Conservation (phyloP, 2,888 invertebrate species). For the Bellardia bayeri region DNA sequence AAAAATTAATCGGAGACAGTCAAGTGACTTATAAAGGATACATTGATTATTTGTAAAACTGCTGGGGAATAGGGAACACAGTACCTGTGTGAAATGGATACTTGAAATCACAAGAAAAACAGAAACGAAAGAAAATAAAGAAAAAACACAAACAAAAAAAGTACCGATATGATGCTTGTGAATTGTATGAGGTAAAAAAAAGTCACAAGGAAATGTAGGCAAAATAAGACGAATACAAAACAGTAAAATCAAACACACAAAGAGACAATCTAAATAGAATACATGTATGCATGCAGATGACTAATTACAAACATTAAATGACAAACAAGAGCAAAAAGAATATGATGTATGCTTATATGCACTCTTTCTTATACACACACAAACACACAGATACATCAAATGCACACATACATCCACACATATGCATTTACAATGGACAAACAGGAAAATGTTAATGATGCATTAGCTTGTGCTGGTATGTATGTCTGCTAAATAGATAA, state of each 20-base stretch:
- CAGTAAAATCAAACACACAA: constrained; percentile 10
- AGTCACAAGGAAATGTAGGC: constrained; percentile 36
- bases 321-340: constrained; percentile 62
- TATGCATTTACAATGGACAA: constrained; percentile 48
- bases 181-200: constrained; percentile 55
- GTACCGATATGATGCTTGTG: constrained; percentile 53
- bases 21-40: too few relatives aligned
- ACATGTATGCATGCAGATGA: constrained; percentile 67
- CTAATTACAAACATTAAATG: constrained; percentile 73
- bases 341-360: constrained; percentile 29
- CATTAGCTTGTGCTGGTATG: constrained; percentile 53
- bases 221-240: constrained; percentile 15
- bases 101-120: constrained; percentile 66
- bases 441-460: constrained; percentile 67
- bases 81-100: constrained; percentile 70
- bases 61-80: constrained; percentile 37
- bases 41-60: too few relatives aligned
- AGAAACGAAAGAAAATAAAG: constrained; percentile 33
- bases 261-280: constrained; percentile 55
- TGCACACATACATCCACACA: neutral
- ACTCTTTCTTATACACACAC: neutral
- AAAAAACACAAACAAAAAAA: constrained; percentile 10
- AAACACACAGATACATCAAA: neutral
- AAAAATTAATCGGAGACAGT: too few relatives aligned
- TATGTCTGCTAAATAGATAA: neutral